Base-by-base conservation (phyloP, 2,113 vertebrate genomes). In the Trichechus manatus region DNA sequence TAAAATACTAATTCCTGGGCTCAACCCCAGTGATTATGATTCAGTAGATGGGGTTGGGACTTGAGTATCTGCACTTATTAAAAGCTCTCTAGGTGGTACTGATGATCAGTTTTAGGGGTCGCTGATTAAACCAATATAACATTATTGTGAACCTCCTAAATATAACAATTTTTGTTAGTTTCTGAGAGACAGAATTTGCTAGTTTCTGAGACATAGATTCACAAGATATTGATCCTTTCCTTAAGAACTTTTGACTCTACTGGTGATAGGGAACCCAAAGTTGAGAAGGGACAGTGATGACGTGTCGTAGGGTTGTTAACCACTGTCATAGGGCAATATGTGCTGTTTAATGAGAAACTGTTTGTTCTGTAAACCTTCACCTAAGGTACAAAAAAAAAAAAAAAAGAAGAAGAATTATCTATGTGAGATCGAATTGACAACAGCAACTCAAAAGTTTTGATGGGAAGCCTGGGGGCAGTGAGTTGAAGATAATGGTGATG, bases 121-220 rank as follows among this genome's bases (percentile, higher is more conserved):
- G 50, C 9, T 68, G 33, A 33, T 81, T 56, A 78, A 82, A 25
- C 20, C 44, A 31, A 14, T 53, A 63, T 63, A 61, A 86, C 27
- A 89, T 77, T 86, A 56, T 39, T 92, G 44, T 81, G 44, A 70
- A 87, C 14, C 27, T 33, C 33, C 39, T 81, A 90, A 87, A 19
- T 31, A 66, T 29, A 85, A 63, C 25, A 78, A 23, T 70, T 86
- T 44, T 53, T 59, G 2, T 10, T 36, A 74, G 36, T 36, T 81
- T 94, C 61, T 88, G 39, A 88, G 23, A 93, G 63, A 63, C 8
- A 80, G 33, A 89, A 89, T 72, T 53, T 44, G 42, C 72, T 86
- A 44, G 53, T 59, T 93, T 87, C 77, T 75, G 36, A 81, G 80
- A 75, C 31, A 82, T 3, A 68, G 29, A 75, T 66, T 91, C 75